Conservation (phyloP, 35 echinoderm and acorn worm genomes). For the Acanthaster planci region DNA sequence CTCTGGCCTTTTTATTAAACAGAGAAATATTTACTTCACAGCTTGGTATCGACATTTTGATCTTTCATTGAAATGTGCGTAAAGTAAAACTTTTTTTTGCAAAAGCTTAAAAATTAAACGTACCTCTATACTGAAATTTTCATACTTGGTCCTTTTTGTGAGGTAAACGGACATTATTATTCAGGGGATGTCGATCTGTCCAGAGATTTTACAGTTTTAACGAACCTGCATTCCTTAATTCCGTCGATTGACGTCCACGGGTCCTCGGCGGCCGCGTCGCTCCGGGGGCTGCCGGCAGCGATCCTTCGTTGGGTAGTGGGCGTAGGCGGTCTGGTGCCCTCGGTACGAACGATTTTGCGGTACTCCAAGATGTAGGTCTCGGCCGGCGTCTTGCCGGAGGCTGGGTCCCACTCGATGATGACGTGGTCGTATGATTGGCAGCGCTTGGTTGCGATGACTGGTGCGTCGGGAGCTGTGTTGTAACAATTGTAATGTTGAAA, state of each 20-base stretch:
- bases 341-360: constrained; percentile 32
- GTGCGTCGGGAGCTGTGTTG: constrained; percentile 57
- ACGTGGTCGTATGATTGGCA: constrained; percentile 51
- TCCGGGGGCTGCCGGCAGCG: constrained; percentile 7
- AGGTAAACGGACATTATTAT: too few species aligned
- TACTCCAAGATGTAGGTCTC: constrained; percentile 78
- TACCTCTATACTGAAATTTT: too few species aligned
- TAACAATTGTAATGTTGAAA: background rate
- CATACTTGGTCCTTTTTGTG: too few species aligned
- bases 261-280: constrained; percentile 5
- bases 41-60: too few species aligned
- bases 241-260: constrained; percentile 50
- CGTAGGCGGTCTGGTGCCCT: constrained; percentile 15
- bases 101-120: too few species aligned
- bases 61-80: too few species aligned
- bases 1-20: too few species aligned
- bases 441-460: constrained; percentile 31
- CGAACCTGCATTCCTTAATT: constrained; percentile 17
- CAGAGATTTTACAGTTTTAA: too few species aligned
- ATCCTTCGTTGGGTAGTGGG: constrained; percentile 15
- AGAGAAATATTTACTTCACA: too few species aligned
- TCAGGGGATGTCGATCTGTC: too few species aligned
- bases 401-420: constrained; percentile 49
- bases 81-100: too few species aligned
- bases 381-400: constrained; percentile 41